Conservation (phyloP, 2,797 vertebrate species). For the Spatula clypeata region DNA sequence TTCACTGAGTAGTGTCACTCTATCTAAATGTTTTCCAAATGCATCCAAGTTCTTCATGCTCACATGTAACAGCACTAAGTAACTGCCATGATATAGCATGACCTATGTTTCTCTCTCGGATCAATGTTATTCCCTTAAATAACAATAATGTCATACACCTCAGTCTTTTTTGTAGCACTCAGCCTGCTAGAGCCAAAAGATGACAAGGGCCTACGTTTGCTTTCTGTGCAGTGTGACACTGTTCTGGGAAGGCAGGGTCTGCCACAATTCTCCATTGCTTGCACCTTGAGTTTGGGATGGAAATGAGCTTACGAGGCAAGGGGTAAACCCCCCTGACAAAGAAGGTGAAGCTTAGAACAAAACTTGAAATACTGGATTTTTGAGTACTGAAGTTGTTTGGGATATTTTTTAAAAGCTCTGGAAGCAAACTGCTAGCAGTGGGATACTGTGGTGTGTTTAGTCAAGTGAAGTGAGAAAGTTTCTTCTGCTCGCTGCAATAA, state of each 20-base stretch:
- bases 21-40: not conserved
- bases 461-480: not conserved
- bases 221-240: not conserved
- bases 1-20: not conserved
- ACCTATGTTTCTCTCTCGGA: not conserved
- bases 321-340: not conserved
- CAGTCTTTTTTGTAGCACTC: not conserved
- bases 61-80: not conserved
- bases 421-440: not conserved
- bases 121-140: not conserved
- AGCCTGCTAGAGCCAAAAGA: not conserved
- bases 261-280: not conserved
- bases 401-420: not conserved
- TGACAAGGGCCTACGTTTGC: not conserved
- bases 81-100: not conserved
- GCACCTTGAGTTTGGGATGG: not conserved
- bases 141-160: not conserved
- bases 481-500: not conserved
- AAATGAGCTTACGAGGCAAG: not conserved
- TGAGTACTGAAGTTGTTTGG: not conserved
- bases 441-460: not conserved
- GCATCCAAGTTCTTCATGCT: not conserved
- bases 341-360: not conserved
- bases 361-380: not conserved
- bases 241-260: not conserved